Conservation (phyloP, 1,140 invertebrate species). For the Stegodyphus dumicola region DNA sequence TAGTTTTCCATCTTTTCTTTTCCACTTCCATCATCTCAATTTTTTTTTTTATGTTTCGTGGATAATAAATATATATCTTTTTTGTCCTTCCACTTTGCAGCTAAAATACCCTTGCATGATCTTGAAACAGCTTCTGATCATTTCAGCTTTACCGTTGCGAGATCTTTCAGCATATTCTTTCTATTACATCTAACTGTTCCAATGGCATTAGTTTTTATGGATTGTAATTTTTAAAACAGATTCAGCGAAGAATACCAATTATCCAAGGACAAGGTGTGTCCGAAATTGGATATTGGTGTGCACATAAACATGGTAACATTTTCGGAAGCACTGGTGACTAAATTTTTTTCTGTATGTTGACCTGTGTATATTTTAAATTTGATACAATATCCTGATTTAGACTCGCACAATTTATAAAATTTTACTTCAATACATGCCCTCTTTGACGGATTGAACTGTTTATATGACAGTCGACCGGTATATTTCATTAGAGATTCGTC, state of each 20-base stretch:
- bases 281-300: slow-evolving; percentile 1
- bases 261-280: not conserved
- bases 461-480: not conserved
- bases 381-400: slow-evolving; percentile 3
- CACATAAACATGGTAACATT: not conserved
- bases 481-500: slow-evolving; percentile 16
- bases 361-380: slow-evolving; percentile 23
- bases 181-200: slow-evolving; percentile 10
- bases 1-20: not conserved
- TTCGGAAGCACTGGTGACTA: not conserved
- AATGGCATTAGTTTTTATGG: not conserved
- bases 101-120: slow-evolving; percentile 9
- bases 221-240: not conserved
- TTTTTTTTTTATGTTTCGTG: not conserved
- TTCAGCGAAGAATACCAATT: slow-evolving; percentile 13
- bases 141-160: not conserved
- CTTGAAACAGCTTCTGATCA: not conserved
- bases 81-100: slow-evolving; percentile 15
- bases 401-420: slow-evolving; percentile 4
- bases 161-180: slow-evolving; percentile 13
- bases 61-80: slow-evolving; percentile 13
- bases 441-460: not conserved
- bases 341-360: not conserved
- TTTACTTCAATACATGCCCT: not conserved
- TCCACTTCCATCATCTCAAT: not conserved